phyloP scores from a whole-genome alignment of 2,797 vertebrate species.

The Zonotrichia albicollis region DNA sequence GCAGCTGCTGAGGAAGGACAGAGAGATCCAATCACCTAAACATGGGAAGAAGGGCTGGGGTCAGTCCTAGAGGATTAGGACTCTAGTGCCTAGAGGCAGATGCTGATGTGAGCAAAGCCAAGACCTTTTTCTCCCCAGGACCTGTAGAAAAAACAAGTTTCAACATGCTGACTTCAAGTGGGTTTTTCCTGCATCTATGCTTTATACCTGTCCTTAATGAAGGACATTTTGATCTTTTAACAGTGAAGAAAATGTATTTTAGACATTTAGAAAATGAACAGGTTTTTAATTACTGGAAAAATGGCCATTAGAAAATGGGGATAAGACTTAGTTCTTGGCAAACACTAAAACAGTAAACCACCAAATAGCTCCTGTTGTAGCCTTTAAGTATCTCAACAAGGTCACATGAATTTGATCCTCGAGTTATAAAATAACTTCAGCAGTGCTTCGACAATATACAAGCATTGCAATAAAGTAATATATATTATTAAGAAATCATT shows the following conservation, averaged over 20 bases:
- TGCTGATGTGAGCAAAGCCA: too few species aligned
- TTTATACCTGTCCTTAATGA: not conserved
- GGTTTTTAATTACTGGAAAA: not conserved
- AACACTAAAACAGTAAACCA: not conserved
- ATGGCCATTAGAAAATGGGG: not conserved
- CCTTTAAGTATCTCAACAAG: not conserved
- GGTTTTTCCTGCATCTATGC: fast-evolving
- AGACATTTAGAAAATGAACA: not conserved
- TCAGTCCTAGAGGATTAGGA: too few species aligned
- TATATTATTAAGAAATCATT: not conserved
- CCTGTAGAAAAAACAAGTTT: not conserved
- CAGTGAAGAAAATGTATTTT: not conserved
- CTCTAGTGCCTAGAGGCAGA: too few species aligned
- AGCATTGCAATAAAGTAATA: not conserved
- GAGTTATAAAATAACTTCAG: not conserved
- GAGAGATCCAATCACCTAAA: not conserved
- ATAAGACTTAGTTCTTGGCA: not conserved
- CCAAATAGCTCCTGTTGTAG: not conserved
- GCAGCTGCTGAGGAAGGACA: not conserved
- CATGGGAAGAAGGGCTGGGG: not conserved
- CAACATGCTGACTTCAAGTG: fast-evolving
- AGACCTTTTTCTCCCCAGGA: not conserved
- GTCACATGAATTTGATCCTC: not conserved
- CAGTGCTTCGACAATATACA: not conserved
- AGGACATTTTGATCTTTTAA: not conserved